phyloP scores from a whole-genome alignment of 2,113 vertebrate genomes.

The Salvelinus alpinus region DNA sequence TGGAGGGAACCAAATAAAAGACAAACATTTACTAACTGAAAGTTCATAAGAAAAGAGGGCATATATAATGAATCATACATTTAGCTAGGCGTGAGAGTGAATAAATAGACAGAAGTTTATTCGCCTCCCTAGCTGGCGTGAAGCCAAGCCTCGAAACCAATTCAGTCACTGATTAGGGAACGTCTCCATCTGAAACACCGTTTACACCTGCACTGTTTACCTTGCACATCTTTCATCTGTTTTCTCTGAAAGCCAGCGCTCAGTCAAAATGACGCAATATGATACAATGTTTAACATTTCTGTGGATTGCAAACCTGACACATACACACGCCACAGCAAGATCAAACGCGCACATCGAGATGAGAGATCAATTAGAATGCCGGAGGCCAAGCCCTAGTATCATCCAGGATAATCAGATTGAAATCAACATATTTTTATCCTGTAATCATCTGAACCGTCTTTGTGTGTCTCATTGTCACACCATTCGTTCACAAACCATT shows the following conservation, averaged over 20 bases:
- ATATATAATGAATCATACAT: background rate
- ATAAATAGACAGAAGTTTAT: background rate
- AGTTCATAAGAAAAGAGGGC: too few species aligned
- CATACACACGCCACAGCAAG: background rate
- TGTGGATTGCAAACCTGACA: background rate
- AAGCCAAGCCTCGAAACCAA: background rate
- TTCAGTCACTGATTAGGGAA: background rate
- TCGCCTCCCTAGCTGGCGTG: background rate
- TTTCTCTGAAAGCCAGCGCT: background rate
- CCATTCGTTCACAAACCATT: background rate
- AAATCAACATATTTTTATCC: too few species aligned
- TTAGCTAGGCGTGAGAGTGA: background rate
- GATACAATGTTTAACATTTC: slow-evolving; percentile 1
- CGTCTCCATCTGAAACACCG: background rate
- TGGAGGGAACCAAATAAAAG: slow-evolving; percentile 54
- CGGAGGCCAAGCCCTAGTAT: too few species aligned
- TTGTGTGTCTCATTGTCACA: background rate
- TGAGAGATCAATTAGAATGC: background rate
- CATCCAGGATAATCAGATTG: too few species aligned
- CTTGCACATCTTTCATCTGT: background rate
- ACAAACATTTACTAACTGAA: background rate
- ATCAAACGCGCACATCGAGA: background rate
- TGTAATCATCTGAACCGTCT: background rate
- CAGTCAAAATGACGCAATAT: slow-evolving; percentile 9
- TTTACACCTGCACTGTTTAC: background rate